Percentiles rank a stretch among this genome's conserved stretches.
phyloP scores from a whole-genome alignment of 1,140 invertebrate species.

The Aphidius gifuensis region DNA sequence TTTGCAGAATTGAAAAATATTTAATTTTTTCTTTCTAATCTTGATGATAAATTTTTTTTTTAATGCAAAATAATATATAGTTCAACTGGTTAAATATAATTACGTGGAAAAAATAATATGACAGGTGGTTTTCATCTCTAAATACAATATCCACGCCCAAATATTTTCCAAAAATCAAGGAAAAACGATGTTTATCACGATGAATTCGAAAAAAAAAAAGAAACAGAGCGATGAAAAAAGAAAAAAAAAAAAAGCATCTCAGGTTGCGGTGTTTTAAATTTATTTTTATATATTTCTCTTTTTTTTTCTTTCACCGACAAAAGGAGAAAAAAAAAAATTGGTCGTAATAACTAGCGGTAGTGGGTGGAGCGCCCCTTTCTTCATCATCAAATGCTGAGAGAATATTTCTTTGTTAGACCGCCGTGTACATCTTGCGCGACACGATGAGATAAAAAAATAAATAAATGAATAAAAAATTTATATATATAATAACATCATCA shows the following conservation, averaged over 20 bases:
- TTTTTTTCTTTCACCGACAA: constrained; percentile 24
- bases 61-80: too few species aligned
- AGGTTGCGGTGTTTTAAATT: constrained; percentile 19
- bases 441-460: not conserved
- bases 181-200: not conserved
- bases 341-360: constrained; percentile 26
- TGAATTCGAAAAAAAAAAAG: not conserved
- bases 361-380: constrained; percentile 23
- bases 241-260: constrained; percentile 10
- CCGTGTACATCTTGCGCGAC: not conserved
- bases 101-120: constrained; percentile 31
- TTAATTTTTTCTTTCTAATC: too few species aligned
- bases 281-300: constrained; percentile 19
- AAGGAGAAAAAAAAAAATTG: constrained; percentile 22
- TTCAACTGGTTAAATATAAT: constrained; percentile 25
- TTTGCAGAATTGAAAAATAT: too few species aligned
- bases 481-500: constrained; percentile 10
- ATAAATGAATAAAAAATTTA: too few species aligned
- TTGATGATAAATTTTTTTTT: too few species aligned
- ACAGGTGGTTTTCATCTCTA: constrained; percentile 23
- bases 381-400: constrained; percentile 17
- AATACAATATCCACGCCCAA: constrained; percentile 5
- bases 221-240: constrained; percentile 17
- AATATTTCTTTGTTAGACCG: constrained; percentile 27
- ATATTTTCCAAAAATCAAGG: constrained; percentile 4